phyloP scores from a whole-genome alignment of 2,797 vertebrate genomes.

The Pipistrellus pygmaeus region DNA sequence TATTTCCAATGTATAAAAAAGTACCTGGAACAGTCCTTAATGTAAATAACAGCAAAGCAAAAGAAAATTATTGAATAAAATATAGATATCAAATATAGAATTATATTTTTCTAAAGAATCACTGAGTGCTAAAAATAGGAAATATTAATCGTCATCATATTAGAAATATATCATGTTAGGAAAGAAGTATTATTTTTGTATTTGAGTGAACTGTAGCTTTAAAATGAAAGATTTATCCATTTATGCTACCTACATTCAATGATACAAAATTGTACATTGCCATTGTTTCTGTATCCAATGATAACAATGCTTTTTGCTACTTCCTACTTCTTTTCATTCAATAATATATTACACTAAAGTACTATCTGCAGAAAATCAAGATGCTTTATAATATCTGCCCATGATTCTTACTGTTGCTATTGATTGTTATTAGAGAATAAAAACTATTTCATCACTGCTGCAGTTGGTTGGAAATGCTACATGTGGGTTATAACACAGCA shows the following conservation, averaged over 20 bases:
- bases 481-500: not conserved
- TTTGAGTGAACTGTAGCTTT: not conserved
- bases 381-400: not conserved
- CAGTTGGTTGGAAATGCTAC: not conserved
- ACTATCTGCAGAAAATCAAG: not conserved
- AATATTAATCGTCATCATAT: not conserved
- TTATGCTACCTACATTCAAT: not conserved
- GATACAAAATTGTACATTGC: not conserved
- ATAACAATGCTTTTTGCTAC: not conserved
- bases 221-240: not conserved
- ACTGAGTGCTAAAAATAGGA: not conserved
- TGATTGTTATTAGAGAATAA: slow-evolving; percentile 9
- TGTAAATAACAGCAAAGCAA: not conserved
- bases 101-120: not conserved
- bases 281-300: not conserved
- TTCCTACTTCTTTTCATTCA: not conserved
- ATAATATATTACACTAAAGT: not conserved
- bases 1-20: not conserved
- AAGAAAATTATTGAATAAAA: not conserved
- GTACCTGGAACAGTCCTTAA: not conserved
- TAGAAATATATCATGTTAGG: not conserved
- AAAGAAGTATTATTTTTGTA: not conserved
- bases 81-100: not conserved
- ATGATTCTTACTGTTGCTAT: not conserved
- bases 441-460: not conserved